Conservation (phyloP, 2,888 invertebrate genomes). For the Tethea ocularis region DNA sequence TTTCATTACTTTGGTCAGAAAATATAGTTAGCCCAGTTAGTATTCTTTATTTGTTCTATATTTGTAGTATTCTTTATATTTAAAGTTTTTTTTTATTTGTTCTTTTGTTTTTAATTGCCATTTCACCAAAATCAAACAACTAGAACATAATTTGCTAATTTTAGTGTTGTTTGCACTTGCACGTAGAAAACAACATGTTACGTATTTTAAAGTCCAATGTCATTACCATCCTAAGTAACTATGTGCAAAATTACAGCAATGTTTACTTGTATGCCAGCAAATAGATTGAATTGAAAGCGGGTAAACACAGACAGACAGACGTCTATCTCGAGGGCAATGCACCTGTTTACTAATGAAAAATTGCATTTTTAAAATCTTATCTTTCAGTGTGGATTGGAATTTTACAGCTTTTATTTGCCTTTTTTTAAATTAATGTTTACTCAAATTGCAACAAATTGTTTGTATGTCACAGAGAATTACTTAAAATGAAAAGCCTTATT, state of each 20-base stretch:
- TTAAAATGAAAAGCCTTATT: too few relatives aligned
- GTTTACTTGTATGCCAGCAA: slow-evolving; percentile 21
- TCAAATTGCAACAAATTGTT: not conserved
- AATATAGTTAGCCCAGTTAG: too few relatives aligned
- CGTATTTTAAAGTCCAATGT: slow-evolving; percentile 1
- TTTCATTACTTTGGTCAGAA: too few relatives aligned
- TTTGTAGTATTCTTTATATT: too few relatives aligned
- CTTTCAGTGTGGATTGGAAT: not conserved
- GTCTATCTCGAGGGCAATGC: slow-evolving; percentile 25
- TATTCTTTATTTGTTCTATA: too few relatives aligned
- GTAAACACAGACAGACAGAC: slow-evolving; percentile 31
- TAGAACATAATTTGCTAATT: not conserved
- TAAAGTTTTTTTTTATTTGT: too few relatives aligned
- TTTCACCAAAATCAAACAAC: too few relatives aligned
- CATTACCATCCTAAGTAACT: slow-evolving; percentile 6
- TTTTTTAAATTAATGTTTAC: not conserved
- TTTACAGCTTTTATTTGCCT: not conserved
- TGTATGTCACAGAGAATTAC: too few relatives aligned
- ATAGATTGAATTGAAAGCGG: slow-evolving; percentile 28
- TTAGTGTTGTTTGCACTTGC: not conserved
- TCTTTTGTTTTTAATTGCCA: too few relatives aligned
- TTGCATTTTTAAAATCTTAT: slow-evolving; percentile 13
- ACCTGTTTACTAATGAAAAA: slow-evolving; percentile 27
- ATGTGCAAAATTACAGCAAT: slow-evolving; percentile 11
- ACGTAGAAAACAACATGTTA: slow-evolving; percentile 1